phyloP scores from a whole-genome alignment of 2,797 vertebrate genomes.

The Oreonectes daqikongensis region DNA sequence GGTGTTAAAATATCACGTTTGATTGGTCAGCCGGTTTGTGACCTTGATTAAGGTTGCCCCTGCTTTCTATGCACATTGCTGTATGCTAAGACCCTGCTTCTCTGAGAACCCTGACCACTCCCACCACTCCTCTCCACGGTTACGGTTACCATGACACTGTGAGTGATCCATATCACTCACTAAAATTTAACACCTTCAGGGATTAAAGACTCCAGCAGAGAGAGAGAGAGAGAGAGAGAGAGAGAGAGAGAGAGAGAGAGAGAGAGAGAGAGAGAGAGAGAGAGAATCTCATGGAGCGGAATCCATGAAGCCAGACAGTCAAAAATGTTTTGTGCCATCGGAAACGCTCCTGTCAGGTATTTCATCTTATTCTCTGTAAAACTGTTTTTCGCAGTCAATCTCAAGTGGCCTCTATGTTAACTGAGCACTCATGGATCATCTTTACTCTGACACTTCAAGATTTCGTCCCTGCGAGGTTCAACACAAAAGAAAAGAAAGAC shows the following conservation, averaged over 20 bases:
- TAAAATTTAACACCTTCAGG: constrained; percentile 36
- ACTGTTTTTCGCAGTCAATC: constrained; percentile 4
- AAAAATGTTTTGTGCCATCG: constrained; percentile 2
- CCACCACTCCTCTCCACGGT: constrained; percentile 49
- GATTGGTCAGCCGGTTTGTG: constrained; percentile 22
- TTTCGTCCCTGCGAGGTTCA: constrained; percentile 3
- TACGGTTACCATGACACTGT: constrained; percentile 55
- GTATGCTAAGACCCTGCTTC: constrained; percentile 34
- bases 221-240: constrained; percentile 22
- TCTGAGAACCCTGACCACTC: constrained; percentile 39
- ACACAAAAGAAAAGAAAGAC: neutral
- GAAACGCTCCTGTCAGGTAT: constrained; percentile 24
- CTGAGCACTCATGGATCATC: constrained; percentile 27
- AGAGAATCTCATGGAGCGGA: no score
- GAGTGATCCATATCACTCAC: constrained; percentile 51
- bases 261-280: constrained; percentile 29
- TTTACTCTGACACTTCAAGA: constrained; percentile 9
- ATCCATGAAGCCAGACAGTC: constrained; percentile 8
- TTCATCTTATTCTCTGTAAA: constrained; percentile 16
- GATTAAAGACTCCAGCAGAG: constrained; percentile 21
- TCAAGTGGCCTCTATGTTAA: constrained; percentile 3
- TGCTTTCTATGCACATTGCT: constrained; percentile 30
- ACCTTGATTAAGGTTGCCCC: constrained; percentile 46
- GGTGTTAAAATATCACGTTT: constrained; percentile 1
- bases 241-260: constrained; percentile 30